Conservation (phyloP, 2,888 invertebrate genomes). For the Criorhina ranunculi region DNA sequence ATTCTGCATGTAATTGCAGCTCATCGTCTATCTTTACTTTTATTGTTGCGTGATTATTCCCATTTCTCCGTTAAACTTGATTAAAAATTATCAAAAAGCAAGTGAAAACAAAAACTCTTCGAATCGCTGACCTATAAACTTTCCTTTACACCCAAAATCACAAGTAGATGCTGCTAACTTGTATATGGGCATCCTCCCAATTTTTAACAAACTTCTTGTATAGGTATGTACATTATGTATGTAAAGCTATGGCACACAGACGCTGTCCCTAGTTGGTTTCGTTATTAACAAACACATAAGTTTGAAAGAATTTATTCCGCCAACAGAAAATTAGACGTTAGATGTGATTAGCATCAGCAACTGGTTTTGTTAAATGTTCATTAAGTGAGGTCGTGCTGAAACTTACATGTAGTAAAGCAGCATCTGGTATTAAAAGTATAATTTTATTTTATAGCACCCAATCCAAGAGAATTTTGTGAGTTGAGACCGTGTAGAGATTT, state of each 20-base stretch:
- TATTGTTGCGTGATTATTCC: too few species aligned
- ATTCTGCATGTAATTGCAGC: too few species aligned
- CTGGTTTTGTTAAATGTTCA: conserved; percentile 37
- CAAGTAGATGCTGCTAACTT: not conserved
- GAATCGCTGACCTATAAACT: conserved; percentile 16
- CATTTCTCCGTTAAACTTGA: too few species aligned
- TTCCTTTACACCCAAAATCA: conserved; percentile 9
- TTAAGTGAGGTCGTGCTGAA: not conserved
- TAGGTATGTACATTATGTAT: not conserved
- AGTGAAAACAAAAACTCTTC: not conserved
- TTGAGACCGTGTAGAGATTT: not conserved
- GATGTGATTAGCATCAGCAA: conserved; percentile 30
- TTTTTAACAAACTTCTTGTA: not conserved
- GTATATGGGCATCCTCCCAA: too few species aligned
- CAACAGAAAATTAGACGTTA: conserved; percentile 20
- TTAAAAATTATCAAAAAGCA: too few species aligned
- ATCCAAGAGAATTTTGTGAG: not conserved
- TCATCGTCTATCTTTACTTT: too few species aligned
- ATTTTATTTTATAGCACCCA: conserved; percentile 1
- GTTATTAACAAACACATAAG: not conserved
- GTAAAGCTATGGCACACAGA: not conserved
- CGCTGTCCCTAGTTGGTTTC: too few species aligned
- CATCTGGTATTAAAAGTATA: not conserved
- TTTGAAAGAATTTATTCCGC: not conserved
- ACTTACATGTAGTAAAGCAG: not conserved